These are phyloP conservation scores for Paramormyrops kingsleyae DNA, from an alignment of 2,113 vertebrate species.

Conservation along the genomic window DNA sequence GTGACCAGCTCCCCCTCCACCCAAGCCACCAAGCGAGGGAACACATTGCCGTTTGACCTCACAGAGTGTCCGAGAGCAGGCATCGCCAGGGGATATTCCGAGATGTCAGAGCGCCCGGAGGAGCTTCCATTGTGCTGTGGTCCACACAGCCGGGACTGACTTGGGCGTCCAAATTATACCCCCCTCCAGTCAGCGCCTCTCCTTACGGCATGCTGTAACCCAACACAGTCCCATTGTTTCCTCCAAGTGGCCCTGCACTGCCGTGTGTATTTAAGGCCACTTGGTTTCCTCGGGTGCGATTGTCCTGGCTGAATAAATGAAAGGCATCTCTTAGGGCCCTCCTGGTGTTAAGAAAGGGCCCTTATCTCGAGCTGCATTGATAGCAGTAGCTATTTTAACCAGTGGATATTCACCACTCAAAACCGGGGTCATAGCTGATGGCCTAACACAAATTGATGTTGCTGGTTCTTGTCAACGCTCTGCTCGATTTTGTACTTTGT, in stretches of 20 bases:
- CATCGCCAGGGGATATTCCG: slow-evolving; percentile 12
- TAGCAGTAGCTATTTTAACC: slow-evolving; percentile 4
- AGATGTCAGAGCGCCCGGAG: slow-evolving; percentile 22
- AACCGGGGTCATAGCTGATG: not conserved
- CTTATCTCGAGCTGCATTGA: slow-evolving; percentile 24
- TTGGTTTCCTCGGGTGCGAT: slow-evolving; percentile 15
- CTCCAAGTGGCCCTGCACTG: slow-evolving; percentile 20
- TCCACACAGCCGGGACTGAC: slow-evolving; percentile 26
- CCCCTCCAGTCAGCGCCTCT: slow-evolving; percentile 13
- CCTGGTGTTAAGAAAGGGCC: slow-evolving; percentile 15
- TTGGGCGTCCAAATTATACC: slow-evolving; percentile 17
- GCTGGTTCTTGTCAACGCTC: not conserved
- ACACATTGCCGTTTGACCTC: slow-evolving; percentile 27
- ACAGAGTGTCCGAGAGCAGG: slow-evolving; percentile 1
- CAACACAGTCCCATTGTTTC: slow-evolving; percentile 28
- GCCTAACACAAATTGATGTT: not conserved
- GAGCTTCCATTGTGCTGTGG: slow-evolving; percentile 28
- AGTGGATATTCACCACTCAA: not conserved
- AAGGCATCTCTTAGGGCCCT: slow-evolving; percentile 5
- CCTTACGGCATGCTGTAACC: slow-evolving; percentile 20
- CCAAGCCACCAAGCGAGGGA: not conserved
- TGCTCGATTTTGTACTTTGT: not conserved
- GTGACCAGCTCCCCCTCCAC: no score
- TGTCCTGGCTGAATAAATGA: slow-evolving; percentile 6
- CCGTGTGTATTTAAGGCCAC: slow-evolving; percentile 9